These are phyloP conservation scores for Oostethus manadensis DNA, from an alignment of 2,113 vertebrate species.

Conservation along the genomic window DNA sequence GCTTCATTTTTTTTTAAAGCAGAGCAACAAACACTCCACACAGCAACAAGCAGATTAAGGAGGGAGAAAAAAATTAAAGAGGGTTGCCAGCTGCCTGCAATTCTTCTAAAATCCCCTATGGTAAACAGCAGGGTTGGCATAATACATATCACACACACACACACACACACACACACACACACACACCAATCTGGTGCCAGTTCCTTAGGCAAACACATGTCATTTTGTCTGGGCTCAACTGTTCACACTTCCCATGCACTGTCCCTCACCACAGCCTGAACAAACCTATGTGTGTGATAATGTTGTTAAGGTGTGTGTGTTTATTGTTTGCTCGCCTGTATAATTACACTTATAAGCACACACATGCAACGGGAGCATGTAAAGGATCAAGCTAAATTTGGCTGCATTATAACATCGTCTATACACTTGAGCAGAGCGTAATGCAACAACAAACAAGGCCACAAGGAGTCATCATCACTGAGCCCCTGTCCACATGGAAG, in stretches of 20 bases:
- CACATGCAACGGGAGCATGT: slow-evolving; percentile 38
- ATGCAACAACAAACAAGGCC: slow-evolving; percentile 34
- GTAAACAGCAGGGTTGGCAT: slow-evolving; percentile 60
- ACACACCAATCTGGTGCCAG: slow-evolving; percentile 54
- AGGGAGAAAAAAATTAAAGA: slow-evolving; percentile 16
- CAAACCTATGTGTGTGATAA: slow-evolving; percentile 8
- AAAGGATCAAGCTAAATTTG: slow-evolving; percentile 39
- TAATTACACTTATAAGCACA: slow-evolving; percentile 39
- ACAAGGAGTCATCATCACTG: slow-evolving; percentile 49
- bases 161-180: slow-evolving; percentile 17
- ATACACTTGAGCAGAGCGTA: slow-evolving; percentile 8
- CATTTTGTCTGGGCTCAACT: slow-evolving; percentile 60
- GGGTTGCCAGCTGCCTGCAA: slow-evolving; percentile 55
- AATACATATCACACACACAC: slow-evolving; percentile 29
- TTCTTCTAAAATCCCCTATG: slow-evolving; percentile 58
- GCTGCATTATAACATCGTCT: slow-evolving; percentile 27
- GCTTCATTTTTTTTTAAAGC: slow-evolving; percentile 39
- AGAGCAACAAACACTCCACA: slow-evolving; percentile 22
- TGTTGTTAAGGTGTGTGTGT: slow-evolving; percentile 3
- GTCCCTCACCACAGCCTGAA: slow-evolving; percentile 40
- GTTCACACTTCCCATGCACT: slow-evolving; percentile 60
- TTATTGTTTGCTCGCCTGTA: slow-evolving; percentile 21
- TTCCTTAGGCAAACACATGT: slow-evolving; percentile 65
- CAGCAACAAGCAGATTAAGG: slow-evolving; percentile 22
- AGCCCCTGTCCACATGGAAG: too few species aligned